Evolutionary conservation across 2,797 vertebrate genomes (phyloP).

Genomic region (Geotrypetes seraphini): DNA sequence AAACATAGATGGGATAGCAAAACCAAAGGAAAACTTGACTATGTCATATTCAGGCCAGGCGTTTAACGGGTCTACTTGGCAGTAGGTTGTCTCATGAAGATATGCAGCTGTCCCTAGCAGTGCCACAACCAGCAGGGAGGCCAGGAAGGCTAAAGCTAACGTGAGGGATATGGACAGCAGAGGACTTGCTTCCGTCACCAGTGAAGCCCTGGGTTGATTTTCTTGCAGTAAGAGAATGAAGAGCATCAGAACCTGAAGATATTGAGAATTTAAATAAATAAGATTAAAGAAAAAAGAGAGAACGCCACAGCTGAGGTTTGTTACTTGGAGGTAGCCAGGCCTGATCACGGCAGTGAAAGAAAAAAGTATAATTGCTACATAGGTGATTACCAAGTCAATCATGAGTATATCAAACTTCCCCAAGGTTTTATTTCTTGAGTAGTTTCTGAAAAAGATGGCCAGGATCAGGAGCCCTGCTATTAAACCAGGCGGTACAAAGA

Average conservation of each 20-base stretch:
- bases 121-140: slow-evolving; percentile 38
- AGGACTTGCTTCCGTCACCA: slow-evolving; percentile 20
- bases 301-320: slow-evolving; percentile 38
- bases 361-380: slow-evolving; percentile 54
- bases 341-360: slow-evolving; percentile 51
- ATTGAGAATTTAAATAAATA: slow-evolving; percentile 44
- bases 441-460: slow-evolving; percentile 44
- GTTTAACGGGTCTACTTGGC: slow-evolving; percentile 47
- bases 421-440: slow-evolving; percentile 16
- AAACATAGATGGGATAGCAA: slow-evolving; percentile 43
- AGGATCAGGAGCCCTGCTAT: slow-evolving; percentile 46
- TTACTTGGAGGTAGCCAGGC: slow-evolving; percentile 42
- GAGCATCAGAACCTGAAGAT: slow-evolving; percentile 41
- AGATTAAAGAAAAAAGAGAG: slow-evolving; percentile 64
- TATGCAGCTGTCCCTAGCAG: slow-evolving; percentile 29
- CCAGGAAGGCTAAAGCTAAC: slow-evolving; percentile 26
- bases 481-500: slow-evolving; percentile 48
- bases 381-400: slow-evolving; percentile 48
- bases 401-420: slow-evolving; percentile 48
- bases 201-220: neutral
- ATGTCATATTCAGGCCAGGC: slow-evolving; percentile 45
- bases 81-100: slow-evolving; percentile 15
- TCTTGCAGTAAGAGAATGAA: slow-evolving; percentile 32
- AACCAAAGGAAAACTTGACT: slow-evolving; percentile 48
- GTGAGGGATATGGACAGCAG: slow-evolving; percentile 21